Conservation (phyloP, 2,888 invertebrate genomes). For the Liopterus haemorrhoidalis region DNA sequence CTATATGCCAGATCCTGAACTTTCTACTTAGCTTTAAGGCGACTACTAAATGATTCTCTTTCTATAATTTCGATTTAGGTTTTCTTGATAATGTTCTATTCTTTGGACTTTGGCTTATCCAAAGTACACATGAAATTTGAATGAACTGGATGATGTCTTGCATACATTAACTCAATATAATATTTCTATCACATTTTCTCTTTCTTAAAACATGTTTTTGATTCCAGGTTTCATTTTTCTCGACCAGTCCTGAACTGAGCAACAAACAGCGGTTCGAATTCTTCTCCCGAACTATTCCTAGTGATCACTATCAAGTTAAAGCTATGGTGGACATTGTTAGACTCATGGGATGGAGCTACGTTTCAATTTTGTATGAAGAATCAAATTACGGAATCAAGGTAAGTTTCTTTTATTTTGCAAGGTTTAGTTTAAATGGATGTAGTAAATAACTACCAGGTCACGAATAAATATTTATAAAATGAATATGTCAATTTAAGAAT, state of each 20-base stretch:
- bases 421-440: no score
- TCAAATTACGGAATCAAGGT: slow-evolving; percentile 95
- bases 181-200: background rate
- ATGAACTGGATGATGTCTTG: background rate
- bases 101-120: no score
- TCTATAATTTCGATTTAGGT: no score
- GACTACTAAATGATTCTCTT: no score
- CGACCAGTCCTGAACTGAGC: slow-evolving; percentile 88
- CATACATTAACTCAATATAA: background rate
- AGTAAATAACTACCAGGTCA: no score
- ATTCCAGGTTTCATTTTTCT: slow-evolving; percentile 88
- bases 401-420: no score
- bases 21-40: no score
- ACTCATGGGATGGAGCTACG: slow-evolving; percentile 85
- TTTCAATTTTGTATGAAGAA: slow-evolving; percentile 93
- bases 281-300: slow-evolving; percentile 90
- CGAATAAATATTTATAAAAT: no score
- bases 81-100: no score
- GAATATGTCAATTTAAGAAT: no score
- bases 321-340: slow-evolving; percentile 92
- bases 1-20: no score
- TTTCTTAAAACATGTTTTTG: slow-evolving; percentile 21
- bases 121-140: no score
- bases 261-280: slow-evolving; percentile 93
- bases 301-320: slow-evolving; percentile 88